Evolutionary conservation across 2,113 vertebrate genomes (phyloP), one percentile per base, ranked within the genome.

Genomic region (Xiphorhynchus elegans): DNA sequence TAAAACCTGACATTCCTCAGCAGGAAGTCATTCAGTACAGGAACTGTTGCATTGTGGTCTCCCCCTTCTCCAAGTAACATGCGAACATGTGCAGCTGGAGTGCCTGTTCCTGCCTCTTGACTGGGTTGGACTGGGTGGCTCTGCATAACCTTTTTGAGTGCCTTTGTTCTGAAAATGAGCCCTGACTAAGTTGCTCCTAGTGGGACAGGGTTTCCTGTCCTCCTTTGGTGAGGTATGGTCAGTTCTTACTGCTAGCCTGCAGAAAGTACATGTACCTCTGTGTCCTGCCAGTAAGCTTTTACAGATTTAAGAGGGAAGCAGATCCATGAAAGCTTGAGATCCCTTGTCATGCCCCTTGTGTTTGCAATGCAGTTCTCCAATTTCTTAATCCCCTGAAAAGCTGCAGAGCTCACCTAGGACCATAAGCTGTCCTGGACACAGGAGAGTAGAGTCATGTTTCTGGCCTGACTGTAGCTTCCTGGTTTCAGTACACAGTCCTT

Each of bases 1-100:
- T 95, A 67, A 80, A 95, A 87, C 60, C 68, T 90, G 83, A 31
- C 12, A 7, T 93, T 95, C 79, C 59, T n/a, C 68, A 90, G 72
- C 62, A 46, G 87, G 69, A 89, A 68, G 62, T 24, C 12, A 7
- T 68, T 70, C 69, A 67, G 78, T 68, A 59, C 12, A 10, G 69
- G 73, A 79, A 24, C 56, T 63, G 59, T 13, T 88, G n/a, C 52
- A 7, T 31, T 35, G 68, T 74, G 55, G 44, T 84, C 52, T 92
- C 28, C 29, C 42, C 50, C 28, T 37, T 55, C 17, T 33, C 33
- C 39, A 80, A 67, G 47, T 39, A 44, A 50, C 3, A 3, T 29
- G 55, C 1, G 2, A 92, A 64, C 39, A 8, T 3, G 17, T 82
- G 79, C 72, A 69, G 50, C 68, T 84, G 63, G 44, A 76, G 20